These are phyloP conservation scores for Kryptopterus vitreolus DNA, from an alignment of 2,797 vertebrate genomes.

Conservation along the genomic window DNA sequence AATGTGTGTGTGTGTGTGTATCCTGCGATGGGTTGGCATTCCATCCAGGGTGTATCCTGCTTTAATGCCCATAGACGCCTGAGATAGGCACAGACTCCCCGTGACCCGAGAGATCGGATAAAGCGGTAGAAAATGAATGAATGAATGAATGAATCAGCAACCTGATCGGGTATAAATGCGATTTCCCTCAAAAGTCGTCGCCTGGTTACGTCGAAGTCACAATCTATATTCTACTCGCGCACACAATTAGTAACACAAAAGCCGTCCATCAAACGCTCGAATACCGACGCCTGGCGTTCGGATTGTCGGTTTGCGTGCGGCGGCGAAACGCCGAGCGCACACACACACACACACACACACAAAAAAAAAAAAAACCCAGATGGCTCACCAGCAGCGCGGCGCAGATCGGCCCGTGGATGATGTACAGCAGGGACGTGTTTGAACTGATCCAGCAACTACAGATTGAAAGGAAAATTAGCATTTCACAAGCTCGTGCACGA, in stretches of 20 bases:
- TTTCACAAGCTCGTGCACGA: too few relatives aligned
- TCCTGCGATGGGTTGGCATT: too few relatives aligned
- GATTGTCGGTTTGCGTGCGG: not conserved
- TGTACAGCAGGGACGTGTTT: slow-evolving; percentile 93
- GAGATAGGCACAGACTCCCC: too few relatives aligned
- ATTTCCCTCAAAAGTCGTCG: not conserved
- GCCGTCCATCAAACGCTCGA: not conserved
- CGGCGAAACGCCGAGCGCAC: slow-evolving; percentile 4
- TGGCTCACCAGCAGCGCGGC: slow-evolving; percentile 89
- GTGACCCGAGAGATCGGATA: too few relatives aligned
- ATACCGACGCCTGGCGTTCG: not conserved
- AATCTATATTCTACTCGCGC: not conserved
- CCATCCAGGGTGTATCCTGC: too few relatives aligned
- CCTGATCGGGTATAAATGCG: too few relatives aligned
- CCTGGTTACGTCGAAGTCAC: not conserved
- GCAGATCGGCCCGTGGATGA: slow-evolving; percentile 97
- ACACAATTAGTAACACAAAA: not conserved
- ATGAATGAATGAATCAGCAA: too few relatives aligned
- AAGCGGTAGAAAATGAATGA: too few relatives aligned
- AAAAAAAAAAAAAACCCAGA: slow-evolving; percentile 1
- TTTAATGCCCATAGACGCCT: too few relatives aligned
- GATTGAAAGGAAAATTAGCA: slow-evolving; percentile 1
- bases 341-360: too few relatives aligned
- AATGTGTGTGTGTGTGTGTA: too few relatives aligned
- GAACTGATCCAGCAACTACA: slow-evolving; percentile 96